Evolutionary conservation across 2,888 invertebrate species (phyloP), one percentile per base, ranked within the genome.

Genomic region (Andrena hattorfiana): DNA sequence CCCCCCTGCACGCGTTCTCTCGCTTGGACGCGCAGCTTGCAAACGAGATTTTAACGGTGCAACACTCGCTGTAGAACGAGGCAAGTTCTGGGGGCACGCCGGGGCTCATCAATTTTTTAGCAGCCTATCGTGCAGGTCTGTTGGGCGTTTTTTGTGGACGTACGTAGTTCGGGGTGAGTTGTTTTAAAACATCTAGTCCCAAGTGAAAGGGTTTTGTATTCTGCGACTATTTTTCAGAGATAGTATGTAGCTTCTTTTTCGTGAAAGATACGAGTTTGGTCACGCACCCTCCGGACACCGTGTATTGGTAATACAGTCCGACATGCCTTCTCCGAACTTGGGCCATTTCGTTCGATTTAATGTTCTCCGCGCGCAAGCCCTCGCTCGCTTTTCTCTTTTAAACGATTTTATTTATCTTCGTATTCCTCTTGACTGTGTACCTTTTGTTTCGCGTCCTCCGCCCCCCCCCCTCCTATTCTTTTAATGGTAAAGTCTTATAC

Each of bases 41-140:
- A 67, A 62, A 80, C 60, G 66, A 71, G 66, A 71, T 80, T 81
- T 80, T 78, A 78, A 78, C 74, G 66, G 32, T 32, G 28, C 54
- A n/a, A 71, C n/a, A 63, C 56, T 72, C 20, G 72, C 49, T n/a
- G 4, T 2, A 26, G 32, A 71, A 76, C 54, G 54, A 26, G 63
- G 13, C 6, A 48, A 67, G 23, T 67, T 73, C 6, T 23, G 23
- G 8, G 13, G 56, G 26, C 13, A 26, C 8, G 42, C 20, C n/a
- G 10, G 16, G 5, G 7, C 23, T 23, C 30, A 16, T 77, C 26
- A 77, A 64, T 64, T 59, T 48, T 66, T 59, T 35, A 72, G 42
- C 30, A 71, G 23, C 5, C 30, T 2, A 23, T 8, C 59, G 2
- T 13, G 49, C 16, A 3, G 48, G 16, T 48, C 16, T n/a, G 30